A percentile compares a stretch with the other conserved stretches of the same genome.
Conservation (phyloP, 2,888 invertebrate species). For the Sinelater perroti region DNA sequence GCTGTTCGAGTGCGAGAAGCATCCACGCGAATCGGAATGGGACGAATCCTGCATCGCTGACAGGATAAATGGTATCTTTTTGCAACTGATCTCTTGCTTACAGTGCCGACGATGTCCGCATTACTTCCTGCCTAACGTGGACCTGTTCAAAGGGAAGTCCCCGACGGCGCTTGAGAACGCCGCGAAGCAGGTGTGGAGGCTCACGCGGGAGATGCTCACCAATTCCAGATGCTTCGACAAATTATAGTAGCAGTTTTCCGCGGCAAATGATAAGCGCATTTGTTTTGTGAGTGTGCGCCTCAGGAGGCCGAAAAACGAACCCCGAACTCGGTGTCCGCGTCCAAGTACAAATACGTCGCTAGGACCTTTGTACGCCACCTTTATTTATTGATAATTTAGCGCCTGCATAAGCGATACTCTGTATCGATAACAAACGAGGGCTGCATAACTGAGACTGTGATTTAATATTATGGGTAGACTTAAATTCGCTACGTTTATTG, state of each 20-base stretch:
- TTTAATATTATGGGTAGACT: conserved; percentile 38
- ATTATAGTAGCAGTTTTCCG: conserved; percentile 65
- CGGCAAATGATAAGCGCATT: conserved; percentile 3
- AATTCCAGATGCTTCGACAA: conserved; percentile 91
- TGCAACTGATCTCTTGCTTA: conserved; percentile 95
- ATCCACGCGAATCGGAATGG: conserved; percentile 93
- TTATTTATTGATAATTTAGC: conserved; percentile 21
- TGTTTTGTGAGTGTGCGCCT: conserved; percentile 5
- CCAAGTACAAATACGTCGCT: conserved; percentile 17
- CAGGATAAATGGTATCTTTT: conserved; percentile 89
- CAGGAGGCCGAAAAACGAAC: conserved; percentile 9
- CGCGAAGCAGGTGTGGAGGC: conserved; percentile 92
- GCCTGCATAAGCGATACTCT: conserved; percentile 5
- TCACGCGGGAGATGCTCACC: conserved; percentile 89
- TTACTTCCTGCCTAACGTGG: conserved; percentile 92
- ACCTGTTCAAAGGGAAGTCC: conserved; percentile 92
- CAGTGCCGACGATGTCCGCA: conserved; percentile 95
- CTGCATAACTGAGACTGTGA: conserved; percentile 41
- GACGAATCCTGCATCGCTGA: conserved; percentile 91
- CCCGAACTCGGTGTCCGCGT: conserved; percentile 8
- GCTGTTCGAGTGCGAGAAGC: conserved; percentile 96
- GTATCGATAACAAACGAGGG: conserved; percentile 1
- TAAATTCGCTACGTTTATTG: conserved; percentile 15
- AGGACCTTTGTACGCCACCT: conserved; percentile 6
- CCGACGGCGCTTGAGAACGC: conserved; percentile 90